Evolutionary conservation across 2,797 vertebrate species (phyloP).

Genomic region (Smutsia temminckii): DNA sequence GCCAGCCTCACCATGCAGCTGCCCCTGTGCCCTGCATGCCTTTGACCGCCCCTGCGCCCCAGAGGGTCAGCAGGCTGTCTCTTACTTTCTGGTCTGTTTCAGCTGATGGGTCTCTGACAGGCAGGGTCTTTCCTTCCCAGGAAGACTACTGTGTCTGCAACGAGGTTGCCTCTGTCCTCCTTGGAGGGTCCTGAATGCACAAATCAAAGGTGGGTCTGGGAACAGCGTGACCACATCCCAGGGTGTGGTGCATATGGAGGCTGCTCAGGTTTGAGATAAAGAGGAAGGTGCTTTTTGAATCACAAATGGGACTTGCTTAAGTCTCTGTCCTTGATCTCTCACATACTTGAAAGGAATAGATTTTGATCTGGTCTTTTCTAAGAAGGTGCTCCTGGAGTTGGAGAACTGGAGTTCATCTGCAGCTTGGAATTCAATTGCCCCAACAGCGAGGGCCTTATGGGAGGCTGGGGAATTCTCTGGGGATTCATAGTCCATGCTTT

Average conservation of each 20-base stretch:
- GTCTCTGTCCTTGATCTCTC: background rate
- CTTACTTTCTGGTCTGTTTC: conserved; percentile 53
- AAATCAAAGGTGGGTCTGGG: background rate
- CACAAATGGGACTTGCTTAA: background rate
- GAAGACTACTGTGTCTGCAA: background rate
- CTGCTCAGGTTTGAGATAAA: background rate
- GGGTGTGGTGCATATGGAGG: background rate
- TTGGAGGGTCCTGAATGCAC: background rate
- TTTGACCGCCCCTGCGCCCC: rapidly evolving
- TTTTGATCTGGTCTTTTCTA: background rate
- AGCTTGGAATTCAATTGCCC: conserved; percentile 23
- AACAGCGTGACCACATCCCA: background rate
- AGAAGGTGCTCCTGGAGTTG: background rate
- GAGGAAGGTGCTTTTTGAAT: background rate
- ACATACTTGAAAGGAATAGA: background rate
- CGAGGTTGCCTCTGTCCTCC: background rate
- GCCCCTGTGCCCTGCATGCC: background rate
- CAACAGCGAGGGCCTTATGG: background rate
- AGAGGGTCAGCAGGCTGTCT: background rate
- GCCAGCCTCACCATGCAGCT: background rate
- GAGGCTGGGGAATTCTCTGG: background rate
- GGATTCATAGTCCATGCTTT: background rate
- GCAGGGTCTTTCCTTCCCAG: background rate
- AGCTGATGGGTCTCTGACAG: conserved; percentile 35
- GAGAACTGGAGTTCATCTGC: background rate